A percentile compares a stretch with the other conserved stretches of the same genome.
These are phyloP conservation scores for Phthorimaea operculella DNA, from an alignment of 1,140 invertebrate species.

Conservation along the genomic window DNA sequence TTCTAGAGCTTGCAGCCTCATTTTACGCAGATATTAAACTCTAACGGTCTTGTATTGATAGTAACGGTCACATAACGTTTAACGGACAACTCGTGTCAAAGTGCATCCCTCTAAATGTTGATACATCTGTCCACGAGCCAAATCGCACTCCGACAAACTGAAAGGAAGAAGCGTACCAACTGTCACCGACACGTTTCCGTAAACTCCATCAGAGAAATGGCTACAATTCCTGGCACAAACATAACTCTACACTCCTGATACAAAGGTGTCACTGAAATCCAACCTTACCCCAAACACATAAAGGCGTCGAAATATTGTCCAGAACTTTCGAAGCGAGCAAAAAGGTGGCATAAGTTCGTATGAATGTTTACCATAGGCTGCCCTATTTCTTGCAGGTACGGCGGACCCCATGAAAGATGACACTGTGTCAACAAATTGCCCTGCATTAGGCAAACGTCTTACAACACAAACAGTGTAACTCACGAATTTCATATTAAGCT, in stretches of 20 bases:
- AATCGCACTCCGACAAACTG: constrained; percentile 36
- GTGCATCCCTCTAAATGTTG: constrained; percentile 23
- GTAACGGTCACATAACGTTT: no score
- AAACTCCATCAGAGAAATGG: constrained; percentile 29
- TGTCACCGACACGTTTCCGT: constrained; percentile 46
- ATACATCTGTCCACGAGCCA: constrained; percentile 52
- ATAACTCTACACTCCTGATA: not conserved
- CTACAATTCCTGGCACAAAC: constrained; percentile 24
- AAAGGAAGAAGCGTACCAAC: constrained; percentile 41
- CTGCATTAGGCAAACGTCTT: constrained; percentile 41
- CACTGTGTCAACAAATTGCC: constrained; percentile 63
- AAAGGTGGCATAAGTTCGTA: constrained; percentile 5
- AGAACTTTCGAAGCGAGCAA: not conserved
- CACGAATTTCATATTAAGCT: constrained; percentile 62
- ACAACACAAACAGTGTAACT: constrained; percentile 58
- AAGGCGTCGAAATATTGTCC: not conserved
- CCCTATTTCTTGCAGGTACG: constrained; percentile 38
- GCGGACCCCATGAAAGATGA: constrained; percentile 51
- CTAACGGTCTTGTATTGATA: no score
- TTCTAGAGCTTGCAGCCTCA: no score
- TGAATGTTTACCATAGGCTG: constrained; percentile 24
- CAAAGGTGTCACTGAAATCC: not conserved
- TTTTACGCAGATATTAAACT: no score
- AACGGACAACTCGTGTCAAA: no score
- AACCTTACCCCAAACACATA: not conserved